phyloP scores from a whole-genome alignment of 1,140 invertebrate species.

The Linepithema humile region DNA sequence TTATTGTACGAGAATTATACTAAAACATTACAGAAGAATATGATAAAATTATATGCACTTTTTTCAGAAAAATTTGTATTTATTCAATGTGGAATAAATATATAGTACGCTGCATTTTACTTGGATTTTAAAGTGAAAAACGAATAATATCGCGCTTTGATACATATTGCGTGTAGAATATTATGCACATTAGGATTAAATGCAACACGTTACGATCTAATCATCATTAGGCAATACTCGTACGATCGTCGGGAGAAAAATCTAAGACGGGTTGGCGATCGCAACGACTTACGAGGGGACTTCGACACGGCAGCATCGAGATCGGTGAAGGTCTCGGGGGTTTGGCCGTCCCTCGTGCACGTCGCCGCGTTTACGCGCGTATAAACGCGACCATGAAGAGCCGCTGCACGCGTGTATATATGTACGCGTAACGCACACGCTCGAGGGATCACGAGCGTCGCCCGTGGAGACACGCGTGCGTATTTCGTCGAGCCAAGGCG shows the following conservation, averaged over 20 bases:
- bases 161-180: not conserved
- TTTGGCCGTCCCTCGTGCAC: conserved; percentile 41
- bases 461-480: conserved; percentile 67
- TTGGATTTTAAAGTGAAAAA: not conserved
- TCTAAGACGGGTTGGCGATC: not conserved
- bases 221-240: not conserved
- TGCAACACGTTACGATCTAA: not conserved
- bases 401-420: not conserved
- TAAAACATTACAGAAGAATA: not conserved
- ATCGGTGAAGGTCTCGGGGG: conserved; percentile 28
- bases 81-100: not conserved
- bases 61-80: not conserved
- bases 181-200: not conserved
- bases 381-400: conserved; percentile 39
- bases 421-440: conserved; percentile 21
- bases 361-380: conserved; percentile 37
- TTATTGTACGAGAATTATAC: not conserved
- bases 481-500: conserved; percentile 58
- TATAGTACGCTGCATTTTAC: not conserved
- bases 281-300: not conserved
- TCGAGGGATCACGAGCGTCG: conserved; percentile 47
- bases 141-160: not conserved
- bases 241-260: not conserved
- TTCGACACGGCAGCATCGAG: not conserved
- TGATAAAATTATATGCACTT: not conserved